Evolutionary conservation across 64 coral and sea anemone genomes (phyloP).

Genomic region (Stichodactyla mertensii): DNA sequence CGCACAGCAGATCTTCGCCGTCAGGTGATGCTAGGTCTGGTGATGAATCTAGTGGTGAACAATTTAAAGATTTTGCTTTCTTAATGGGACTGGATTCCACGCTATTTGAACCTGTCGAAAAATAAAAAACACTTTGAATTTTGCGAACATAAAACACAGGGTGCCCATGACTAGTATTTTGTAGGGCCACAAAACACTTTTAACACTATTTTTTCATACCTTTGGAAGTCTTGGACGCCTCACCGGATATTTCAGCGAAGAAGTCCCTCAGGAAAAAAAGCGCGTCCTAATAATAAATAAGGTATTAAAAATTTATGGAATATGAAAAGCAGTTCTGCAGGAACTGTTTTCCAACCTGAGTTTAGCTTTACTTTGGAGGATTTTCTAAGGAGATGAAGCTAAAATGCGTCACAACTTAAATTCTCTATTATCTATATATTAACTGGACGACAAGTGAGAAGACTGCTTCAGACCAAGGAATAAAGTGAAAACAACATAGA

Average conservation of each 20-base stretch:
- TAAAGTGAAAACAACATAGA: too few relatives aligned
- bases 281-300: constrained; percentile 40
- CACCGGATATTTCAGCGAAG: constrained; percentile 78
- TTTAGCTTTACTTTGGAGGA: too few relatives aligned
- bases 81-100: constrained; percentile 82
- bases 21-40: constrained; percentile 40
- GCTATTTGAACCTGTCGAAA: constrained; percentile 54
- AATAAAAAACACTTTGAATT: neutral
- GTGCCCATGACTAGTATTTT: neutral
- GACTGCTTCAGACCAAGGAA: too few relatives aligned
- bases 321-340: too few relatives aligned
- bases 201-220: constrained; percentile 21
- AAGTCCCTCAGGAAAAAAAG: constrained; percentile 88
- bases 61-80: neutral
- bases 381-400: too few relatives aligned
- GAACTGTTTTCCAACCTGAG: too few relatives aligned
- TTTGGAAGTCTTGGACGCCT: constrained; percentile 79
- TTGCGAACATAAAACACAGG: neutral
- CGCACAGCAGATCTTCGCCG: constrained; percentile 44
- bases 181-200: neutral
- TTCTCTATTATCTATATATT: too few relatives aligned
- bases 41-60: constrained; percentile 19
- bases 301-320: too few relatives aligned
- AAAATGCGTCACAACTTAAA: too few relatives aligned
- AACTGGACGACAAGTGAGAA: too few relatives aligned